Evolutionary conservation across 2,888 invertebrate genomes (phyloP).

Genomic region (Tinea semifulvella): DNA sequence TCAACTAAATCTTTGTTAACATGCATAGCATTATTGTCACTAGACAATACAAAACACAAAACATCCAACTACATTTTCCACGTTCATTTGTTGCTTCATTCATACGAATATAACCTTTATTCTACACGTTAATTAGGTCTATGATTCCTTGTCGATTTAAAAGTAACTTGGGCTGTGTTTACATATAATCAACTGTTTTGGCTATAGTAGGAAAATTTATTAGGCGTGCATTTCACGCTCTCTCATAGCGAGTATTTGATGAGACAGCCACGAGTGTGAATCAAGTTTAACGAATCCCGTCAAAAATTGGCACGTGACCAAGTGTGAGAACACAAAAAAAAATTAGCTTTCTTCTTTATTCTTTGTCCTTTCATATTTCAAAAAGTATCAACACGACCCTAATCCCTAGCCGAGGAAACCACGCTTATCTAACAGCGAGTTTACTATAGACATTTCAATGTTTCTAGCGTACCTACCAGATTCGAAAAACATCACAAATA

Average conservation of each 20-base stretch:
- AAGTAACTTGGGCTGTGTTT: not conserved
- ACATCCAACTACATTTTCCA: not conserved
- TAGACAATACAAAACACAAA: not conserved
- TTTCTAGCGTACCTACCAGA: too few relatives aligned
- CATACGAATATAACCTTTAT: not conserved
- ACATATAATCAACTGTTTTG: constrained; percentile 17
- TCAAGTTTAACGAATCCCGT: constrained; percentile 20
- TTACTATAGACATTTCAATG: too few relatives aligned
- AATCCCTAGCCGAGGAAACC: too few relatives aligned
- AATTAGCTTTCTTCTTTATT: too few relatives aligned
- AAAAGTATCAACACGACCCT: too few relatives aligned
- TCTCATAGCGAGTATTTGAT: constrained; percentile 22
- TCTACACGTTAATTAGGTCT: not conserved
- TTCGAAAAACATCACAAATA: too few relatives aligned
- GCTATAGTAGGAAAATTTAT: constrained; percentile 43
- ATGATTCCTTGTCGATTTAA: not conserved
- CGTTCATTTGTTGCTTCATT: not conserved
- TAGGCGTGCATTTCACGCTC: constrained; percentile 41
- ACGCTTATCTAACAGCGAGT: too few relatives aligned
- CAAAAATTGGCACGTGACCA: constrained; percentile 18
- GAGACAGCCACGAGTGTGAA: constrained; percentile 24
- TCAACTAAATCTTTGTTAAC: constrained; percentile 45
- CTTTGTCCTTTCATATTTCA: too few relatives aligned
- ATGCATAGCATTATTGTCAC: constrained; percentile 18
- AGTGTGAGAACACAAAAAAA: constrained; percentile 4